Evolutionary conservation across 2,797 vertebrate species (phyloP), one percentile per base, ranked within the genome.

Genomic region (Echiichthys vipera): DNA sequence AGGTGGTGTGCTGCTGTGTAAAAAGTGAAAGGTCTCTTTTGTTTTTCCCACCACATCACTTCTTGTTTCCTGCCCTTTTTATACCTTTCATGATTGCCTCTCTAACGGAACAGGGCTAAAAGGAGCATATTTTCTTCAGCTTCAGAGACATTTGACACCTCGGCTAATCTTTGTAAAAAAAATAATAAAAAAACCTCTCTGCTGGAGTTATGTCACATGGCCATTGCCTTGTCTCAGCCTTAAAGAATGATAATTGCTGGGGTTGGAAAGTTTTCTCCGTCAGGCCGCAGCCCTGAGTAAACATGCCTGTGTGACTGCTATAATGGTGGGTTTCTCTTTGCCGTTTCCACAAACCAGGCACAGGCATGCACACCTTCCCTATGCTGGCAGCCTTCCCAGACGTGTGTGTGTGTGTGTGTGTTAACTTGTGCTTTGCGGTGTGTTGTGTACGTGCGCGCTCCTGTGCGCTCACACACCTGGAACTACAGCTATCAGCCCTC

Each of bases 231-330:
- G 79, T 89, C 90, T 94, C 90, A 94, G 87, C 78, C 85, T 79
- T 76, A 84, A 93, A 92, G 93, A 94, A 94, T 94, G 93, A 92
- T 94, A 94, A 95, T 94, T 93, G 78, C 89, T 72, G 34, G 89
- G 89, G 87, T 88, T 91, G 90, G 91, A 92, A 93, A 93, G 84
- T 91, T 93, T 93, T 92, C 87, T 77, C 87, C 68, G 61, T 87
- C 85, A 84, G 90, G 91, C 92, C 93, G 75, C 93, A 88, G 91
- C 92, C 92, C 89, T 93, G 92, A 88, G 92, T 94, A 94, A 95
- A 95, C 93, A 93, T 92, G 92, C 91, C 88, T 91, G 81, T 89
- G 88, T 91, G 92, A 90, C 92, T 93, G 88, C 88, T 86, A 91
- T 93, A 92, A 95, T 93, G 89, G 91, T 93, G 90, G 93, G 88